Base-by-base conservation (phyloP, 2,888 invertebrate genomes). In the Malthinus flaveolus region DNA sequence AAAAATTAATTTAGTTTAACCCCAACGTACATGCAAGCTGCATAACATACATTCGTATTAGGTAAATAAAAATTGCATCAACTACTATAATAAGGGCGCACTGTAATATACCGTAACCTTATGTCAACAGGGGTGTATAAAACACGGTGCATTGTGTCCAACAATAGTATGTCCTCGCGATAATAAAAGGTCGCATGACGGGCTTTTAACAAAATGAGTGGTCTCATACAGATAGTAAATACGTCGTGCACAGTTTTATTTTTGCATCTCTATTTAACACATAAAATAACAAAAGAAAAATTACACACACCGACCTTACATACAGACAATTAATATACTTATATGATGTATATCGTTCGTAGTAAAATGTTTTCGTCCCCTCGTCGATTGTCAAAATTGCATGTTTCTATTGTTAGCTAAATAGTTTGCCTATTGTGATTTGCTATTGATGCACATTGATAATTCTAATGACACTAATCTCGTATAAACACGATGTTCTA, bases 51-150 rank as follows among this genome's bases (percentile, higher is more conserved):
- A 44, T 56, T 34, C 37, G 32, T 15, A 57, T 47, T 49, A 58
- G 33, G 55, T 52, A 59, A 64, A 60, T 57, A 62, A 60, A 57
- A 59, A 60, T 62, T 60, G 55, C 51, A 47, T 50, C 52, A 42
- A 46, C 49, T 57, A 51, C n/a, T n/a, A n/a, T n/a, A n/a, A n/a
- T 50, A 49, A 58, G 59, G 59, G 59, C 47, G 51, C 55, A 51
- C 62, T 56, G 70, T 71, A 71, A 71, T 70, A 63, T 70, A 67
- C 49, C 13, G 65, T 71, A 71, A 72, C 72, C 72, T 73, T 73
- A 72, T 74, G 73, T 74, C 73, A 74, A 74, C 71, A 74, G 71
- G 71, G 64, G 71, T 68, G 68, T 66, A 65, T 70, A 69, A 71
- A 70, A 70, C 66, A 68, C 67, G 67, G 60, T 64, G 66, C 67